A percentile compares a stretch with the other conserved stretches of the same genome.
phyloP scores from a whole-genome alignment of 2,797 vertebrate genomes.

The Parotocinclus haroldoi region DNA sequence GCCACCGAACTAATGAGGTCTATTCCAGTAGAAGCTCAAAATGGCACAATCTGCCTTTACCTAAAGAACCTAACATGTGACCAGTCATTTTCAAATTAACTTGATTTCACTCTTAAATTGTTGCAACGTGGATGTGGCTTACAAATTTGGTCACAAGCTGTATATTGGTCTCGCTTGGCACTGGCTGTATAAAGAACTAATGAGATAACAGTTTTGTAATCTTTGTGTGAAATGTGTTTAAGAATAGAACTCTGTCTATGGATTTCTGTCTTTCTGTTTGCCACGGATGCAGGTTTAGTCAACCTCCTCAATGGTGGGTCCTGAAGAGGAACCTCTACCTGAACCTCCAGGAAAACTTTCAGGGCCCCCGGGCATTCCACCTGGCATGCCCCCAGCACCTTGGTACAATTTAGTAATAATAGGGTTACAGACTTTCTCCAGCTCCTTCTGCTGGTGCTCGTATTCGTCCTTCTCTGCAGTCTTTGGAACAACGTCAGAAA shows the following conservation, averaged over 20 bases:
- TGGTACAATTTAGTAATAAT: constrained; percentile 77
- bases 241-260: neutral
- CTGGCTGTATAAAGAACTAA: constrained; percentile 15
- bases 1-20: too few species aligned
- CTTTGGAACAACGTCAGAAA: constrained; percentile 45
- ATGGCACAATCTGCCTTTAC: too few species aligned
- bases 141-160: constrained; percentile 29
- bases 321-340: constrained; percentile 64
- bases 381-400: constrained; percentile 60
- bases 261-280: constrained; percentile 14
- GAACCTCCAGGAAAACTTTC: constrained; percentile 62
- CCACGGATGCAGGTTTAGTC: constrained; percentile 56
- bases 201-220: neutral
- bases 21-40: too few species aligned
- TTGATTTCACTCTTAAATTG: too few species aligned
- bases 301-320: constrained; percentile 78
- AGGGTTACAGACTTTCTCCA: constrained; percentile 79
- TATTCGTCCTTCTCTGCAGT: constrained; percentile 79
- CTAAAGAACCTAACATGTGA: too few species aligned
- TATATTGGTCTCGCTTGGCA: constrained; percentile 30
- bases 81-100: neutral
- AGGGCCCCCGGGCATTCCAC: constrained; percentile 67
- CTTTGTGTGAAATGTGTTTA: constrained; percentile 7
- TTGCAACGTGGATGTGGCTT: neutral
- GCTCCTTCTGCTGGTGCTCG: constrained; percentile 78